Evolutionary conservation across 2,113 vertebrate genomes (phyloP).

Genomic region (Tiliqua scincoides): DNA sequence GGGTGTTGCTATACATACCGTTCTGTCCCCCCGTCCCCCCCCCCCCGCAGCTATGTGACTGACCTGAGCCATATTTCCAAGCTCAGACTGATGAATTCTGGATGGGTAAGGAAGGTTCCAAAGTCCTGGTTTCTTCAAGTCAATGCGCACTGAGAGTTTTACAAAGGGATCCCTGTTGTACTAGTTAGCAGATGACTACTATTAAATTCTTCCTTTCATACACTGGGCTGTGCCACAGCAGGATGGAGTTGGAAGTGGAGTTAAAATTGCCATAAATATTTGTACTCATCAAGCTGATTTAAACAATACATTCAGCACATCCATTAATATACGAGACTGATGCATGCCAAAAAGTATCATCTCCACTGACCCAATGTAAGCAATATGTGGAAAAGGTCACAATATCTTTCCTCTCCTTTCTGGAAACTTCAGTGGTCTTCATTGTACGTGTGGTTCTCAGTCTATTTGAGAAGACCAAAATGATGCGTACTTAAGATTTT

Average conservation of each 20-base stretch:
- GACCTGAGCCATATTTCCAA: neutral
- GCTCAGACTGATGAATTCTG: neutral
- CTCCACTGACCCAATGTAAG: neutral
- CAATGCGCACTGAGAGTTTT: too few relatives aligned
- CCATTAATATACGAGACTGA: too few relatives aligned
- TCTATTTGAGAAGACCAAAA: neutral
- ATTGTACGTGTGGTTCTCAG: neutral
- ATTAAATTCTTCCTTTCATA: neutral
- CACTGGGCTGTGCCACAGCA: neutral
- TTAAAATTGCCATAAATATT: too few relatives aligned
- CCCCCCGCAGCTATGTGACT: too few relatives aligned
- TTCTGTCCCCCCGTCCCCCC: too few relatives aligned
- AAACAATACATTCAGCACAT: too few relatives aligned
- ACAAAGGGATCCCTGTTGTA: neutral
- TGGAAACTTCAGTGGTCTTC: neutral
- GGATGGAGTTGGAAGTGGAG: too few relatives aligned
- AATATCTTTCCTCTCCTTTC: rapidly evolving
- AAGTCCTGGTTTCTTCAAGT: neutral
- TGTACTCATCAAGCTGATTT: too few relatives aligned
- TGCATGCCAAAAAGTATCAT: too few relatives aligned
- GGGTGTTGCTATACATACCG: too few relatives aligned
- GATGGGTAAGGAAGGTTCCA: neutral
- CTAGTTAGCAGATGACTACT: neutral
- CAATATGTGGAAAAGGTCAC: neutral
- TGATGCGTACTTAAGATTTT: neutral